Evolutionary conservation across 2,797 vertebrate species (phyloP).

Genomic region (Lutjanus campechanus): DNA sequence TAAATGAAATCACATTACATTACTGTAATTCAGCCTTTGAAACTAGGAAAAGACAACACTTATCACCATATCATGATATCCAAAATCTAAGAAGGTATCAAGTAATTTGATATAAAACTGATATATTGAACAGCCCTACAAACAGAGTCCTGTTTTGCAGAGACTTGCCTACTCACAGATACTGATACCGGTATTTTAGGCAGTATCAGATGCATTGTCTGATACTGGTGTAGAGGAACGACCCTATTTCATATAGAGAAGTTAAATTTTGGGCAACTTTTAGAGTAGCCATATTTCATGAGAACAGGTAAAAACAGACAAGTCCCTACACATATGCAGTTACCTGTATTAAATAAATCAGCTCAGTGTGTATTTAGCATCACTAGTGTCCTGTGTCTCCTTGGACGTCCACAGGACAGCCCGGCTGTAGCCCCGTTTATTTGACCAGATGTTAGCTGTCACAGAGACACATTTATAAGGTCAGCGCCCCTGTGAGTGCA

Average conservation of each 20-base stretch:
- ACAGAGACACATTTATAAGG: conserved; percentile 52
- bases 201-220: too few relatives aligned
- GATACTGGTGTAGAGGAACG: too few relatives aligned
- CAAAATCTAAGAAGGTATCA: too few relatives aligned
- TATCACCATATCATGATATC: too few relatives aligned
- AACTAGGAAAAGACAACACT: too few relatives aligned
- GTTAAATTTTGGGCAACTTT: background rate
- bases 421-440: conserved; percentile 10
- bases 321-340: background rate
- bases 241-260: background rate
- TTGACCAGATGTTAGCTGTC: conserved; percentile 71
- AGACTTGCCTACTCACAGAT: too few relatives aligned
- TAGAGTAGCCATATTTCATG: background rate
- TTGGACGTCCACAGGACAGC: background rate
- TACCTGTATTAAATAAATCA: background rate
- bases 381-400: background rate
- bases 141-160: too few relatives aligned
- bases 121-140: too few relatives aligned
- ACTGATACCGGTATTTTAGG: too few relatives aligned
- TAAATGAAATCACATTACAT: too few relatives aligned
- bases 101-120: too few relatives aligned
- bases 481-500: conserved; percentile 43
- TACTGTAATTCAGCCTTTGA: too few relatives aligned
- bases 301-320: background rate
- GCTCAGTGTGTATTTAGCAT: background rate